These are phyloP conservation scores for Sinocyclocheilus grahami DNA, from an alignment of 2,113 vertebrate genomes.

Conservation along the genomic window DNA sequence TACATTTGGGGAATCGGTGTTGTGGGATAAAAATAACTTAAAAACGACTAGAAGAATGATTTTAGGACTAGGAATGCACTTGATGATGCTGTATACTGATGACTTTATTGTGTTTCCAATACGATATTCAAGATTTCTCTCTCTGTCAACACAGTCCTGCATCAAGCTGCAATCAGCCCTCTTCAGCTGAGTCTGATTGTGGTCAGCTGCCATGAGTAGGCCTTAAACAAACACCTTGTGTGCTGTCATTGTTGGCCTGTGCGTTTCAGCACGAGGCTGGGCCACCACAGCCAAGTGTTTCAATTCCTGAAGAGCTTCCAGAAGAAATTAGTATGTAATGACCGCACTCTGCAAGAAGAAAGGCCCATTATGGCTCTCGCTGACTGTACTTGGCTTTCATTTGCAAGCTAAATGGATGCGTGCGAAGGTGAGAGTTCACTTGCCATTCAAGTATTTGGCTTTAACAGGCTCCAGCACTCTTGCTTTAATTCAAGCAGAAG, in stretches of 20 bases:
- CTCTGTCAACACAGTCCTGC: slow-evolving; percentile 51
- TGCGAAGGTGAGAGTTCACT: slow-evolving; percentile 99
- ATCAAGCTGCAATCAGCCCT: slow-evolving; percentile 62
- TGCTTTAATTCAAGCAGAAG: slow-evolving; percentile 99
- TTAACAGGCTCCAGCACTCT: slow-evolving; percentile 97
- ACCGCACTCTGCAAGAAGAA: slow-evolving; percentile 97
- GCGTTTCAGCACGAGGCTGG: slow-evolving; percentile 67
- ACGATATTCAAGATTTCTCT: slow-evolving; percentile 48
- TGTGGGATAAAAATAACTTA: background rate
- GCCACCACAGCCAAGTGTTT: slow-evolving; percentile 77
- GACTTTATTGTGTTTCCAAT: slow-evolving; percentile 31
- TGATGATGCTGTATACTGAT: slow-evolving; percentile 44
- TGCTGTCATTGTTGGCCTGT: slow-evolving; percentile 67
- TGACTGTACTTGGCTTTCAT: slow-evolving; percentile 99
- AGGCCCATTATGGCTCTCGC: slow-evolving; percentile 97
- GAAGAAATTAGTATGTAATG: slow-evolving; percentile 99
- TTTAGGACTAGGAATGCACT: slow-evolving; percentile 14
- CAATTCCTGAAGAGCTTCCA: slow-evolving; percentile 91
- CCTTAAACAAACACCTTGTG: slow-evolving; percentile 72
- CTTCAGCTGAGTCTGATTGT: slow-evolving; percentile 66
- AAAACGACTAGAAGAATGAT: background rate
- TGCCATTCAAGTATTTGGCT: slow-evolving; percentile 99
- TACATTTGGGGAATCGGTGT: too few species aligned
- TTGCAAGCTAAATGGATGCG: slow-evolving; percentile 99
- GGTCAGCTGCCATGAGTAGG: slow-evolving; percentile 63